Evolutionary conservation across 2,888 invertebrate species (phyloP).

Genomic region (Microplitis manilae): DNA sequence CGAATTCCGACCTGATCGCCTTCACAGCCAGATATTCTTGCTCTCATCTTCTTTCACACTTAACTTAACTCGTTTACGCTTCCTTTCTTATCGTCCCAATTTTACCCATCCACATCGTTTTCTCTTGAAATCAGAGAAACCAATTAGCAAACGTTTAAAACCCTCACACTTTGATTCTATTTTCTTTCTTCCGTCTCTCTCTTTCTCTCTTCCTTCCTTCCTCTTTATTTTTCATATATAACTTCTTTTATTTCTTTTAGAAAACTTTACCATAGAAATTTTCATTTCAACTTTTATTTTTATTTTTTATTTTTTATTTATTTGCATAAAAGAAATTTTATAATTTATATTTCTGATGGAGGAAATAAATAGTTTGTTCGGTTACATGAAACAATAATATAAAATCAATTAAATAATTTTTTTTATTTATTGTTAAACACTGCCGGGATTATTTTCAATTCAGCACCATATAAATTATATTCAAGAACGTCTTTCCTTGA

Average conservation of each 20-base stretch:
- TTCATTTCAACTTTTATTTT: slow-evolving; percentile 13
- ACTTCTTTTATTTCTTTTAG: not conserved
- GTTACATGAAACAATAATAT: no score
- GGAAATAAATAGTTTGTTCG: not conserved
- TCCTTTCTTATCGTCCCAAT: slow-evolving; percentile 21
- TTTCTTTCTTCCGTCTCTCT: slow-evolving; percentile 4
- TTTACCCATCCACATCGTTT: not conserved
- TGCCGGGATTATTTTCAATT: not conserved
- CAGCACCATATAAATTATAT: slow-evolving; percentile 17
- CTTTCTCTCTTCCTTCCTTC: not conserved
- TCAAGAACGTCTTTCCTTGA: not conserved
- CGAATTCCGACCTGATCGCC: slow-evolving; percentile 37
- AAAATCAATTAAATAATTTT: slow-evolving; percentile 12
- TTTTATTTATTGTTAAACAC: not conserved
- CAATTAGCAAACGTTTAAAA: slow-evolving; percentile 26
- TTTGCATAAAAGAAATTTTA: slow-evolving; percentile 1
- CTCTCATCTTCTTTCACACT: not conserved
- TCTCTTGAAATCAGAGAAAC: slow-evolving; percentile 28
- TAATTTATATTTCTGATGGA: slow-evolving; percentile 2
- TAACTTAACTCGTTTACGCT: slow-evolving; percentile 9
- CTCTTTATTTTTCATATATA: not conserved
- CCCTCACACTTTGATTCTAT: slow-evolving; percentile 1
- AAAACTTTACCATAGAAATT: not conserved
- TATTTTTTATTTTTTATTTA: slow-evolving; percentile 11
- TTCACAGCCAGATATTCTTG: slow-evolving; percentile 24